A percentile compares a stretch with the other conserved stretches of the same genome.
Evolutionary conservation across 2,888 invertebrate species (phyloP).

Genomic region (Phaedon cochleariae): DNA sequence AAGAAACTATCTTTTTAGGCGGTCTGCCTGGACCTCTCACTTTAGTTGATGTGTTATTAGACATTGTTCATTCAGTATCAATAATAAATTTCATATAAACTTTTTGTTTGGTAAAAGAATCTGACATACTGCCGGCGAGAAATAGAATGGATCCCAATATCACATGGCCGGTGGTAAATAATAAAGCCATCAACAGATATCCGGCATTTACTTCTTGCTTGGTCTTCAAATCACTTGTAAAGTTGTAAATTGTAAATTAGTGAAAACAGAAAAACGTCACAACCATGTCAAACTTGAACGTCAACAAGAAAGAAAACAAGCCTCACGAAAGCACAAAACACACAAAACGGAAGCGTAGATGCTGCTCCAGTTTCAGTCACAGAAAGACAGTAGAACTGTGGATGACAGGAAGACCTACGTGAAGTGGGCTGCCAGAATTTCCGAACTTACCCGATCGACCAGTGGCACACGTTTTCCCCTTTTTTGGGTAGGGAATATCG

Average conservation of each 20-base stretch:
- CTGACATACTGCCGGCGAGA: slow-evolving; percentile 21
- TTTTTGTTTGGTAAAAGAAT: background rate
- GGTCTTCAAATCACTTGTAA: background rate
- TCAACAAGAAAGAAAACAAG: slow-evolving; percentile 43
- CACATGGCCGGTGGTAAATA: background rate
- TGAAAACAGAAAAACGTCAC: slow-evolving; percentile 26
- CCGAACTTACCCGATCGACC: too few relatives aligned
- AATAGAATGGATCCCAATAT: background rate
- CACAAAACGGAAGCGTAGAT: too few relatives aligned
- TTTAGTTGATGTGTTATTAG: slow-evolving; percentile 62
- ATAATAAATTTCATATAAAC: slow-evolving; percentile 22
- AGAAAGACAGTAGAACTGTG: too few relatives aligned
- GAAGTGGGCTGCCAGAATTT: too few relatives aligned
- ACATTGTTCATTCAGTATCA: slow-evolving; percentile 45
- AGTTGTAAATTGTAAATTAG: too few relatives aligned
- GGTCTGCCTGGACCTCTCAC: slow-evolving; percentile 79
- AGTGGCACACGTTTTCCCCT: too few relatives aligned
- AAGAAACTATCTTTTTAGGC: slow-evolving; percentile 75
- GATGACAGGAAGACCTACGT: too few relatives aligned
- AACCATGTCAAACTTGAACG: slow-evolving; percentile 38
- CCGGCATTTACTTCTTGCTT: background rate
- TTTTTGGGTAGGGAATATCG: too few relatives aligned
- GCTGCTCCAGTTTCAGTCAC: too few relatives aligned
- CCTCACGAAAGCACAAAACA: too few relatives aligned
- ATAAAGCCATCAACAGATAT: background rate